Percentiles rank a stretch among this genome's conserved stretches.
These are phyloP conservation scores for Pristionchus maxplancki DNA, from an alignment of 2,888 invertebrate species.

Conservation along the genomic window DNA sequence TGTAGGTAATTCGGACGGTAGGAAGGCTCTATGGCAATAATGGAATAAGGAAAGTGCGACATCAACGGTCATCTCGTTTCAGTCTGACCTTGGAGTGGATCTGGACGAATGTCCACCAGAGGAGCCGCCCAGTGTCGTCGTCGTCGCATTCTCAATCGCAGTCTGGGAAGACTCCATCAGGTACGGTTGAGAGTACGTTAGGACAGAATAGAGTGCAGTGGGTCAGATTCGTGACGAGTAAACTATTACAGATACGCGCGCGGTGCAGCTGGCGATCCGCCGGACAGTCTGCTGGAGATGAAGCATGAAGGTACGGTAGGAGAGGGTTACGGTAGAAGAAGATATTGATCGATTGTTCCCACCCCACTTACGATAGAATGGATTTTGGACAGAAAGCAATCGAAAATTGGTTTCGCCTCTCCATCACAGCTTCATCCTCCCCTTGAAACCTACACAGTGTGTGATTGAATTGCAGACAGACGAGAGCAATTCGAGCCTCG, in stretches of 20 bases:
- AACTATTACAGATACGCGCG: neutral
- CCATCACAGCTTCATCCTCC: neutral
- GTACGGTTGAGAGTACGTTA: neutral
- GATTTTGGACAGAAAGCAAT: too few relatives aligned
- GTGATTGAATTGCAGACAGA: conserved; percentile 20
- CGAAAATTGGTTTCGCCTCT: neutral
- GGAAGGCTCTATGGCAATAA: too few relatives aligned
- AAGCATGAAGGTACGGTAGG: conserved; percentile 9
- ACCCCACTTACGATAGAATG: too few relatives aligned
- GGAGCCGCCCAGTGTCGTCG: neutral
- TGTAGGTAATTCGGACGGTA: too few relatives aligned
- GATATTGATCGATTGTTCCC: neutral
- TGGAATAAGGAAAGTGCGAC: too few relatives aligned
- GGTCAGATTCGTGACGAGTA: neutral
- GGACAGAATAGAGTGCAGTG: neutral
- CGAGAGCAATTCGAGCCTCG: conserved; percentile 46
- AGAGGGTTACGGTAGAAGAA: neutral
- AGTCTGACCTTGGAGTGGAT: conserved; percentile 39
- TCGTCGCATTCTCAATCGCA: neutral
- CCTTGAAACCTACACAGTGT: neutral
- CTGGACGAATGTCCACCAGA: neutral
- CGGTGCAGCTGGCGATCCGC: neutral
- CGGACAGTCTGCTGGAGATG: conserved; percentile 39
- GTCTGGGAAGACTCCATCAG: conserved; percentile 46
- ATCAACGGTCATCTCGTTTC: too few relatives aligned